phyloP scores from a whole-genome alignment of 1,140 invertebrate genomes.

The Drosophila sp. region DNA sequence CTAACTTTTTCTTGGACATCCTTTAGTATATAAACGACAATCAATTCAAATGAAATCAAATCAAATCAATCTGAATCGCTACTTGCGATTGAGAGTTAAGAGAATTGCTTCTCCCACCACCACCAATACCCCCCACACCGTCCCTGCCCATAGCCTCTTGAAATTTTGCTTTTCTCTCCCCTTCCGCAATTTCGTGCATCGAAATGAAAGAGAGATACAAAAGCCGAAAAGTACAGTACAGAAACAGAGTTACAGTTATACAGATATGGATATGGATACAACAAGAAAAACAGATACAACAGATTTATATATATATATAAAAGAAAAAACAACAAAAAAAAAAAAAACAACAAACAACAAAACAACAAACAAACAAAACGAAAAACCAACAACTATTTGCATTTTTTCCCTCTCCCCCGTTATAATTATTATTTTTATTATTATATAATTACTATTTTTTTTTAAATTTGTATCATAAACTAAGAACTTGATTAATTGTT shows the following conservation, averaged over 20 bases:
- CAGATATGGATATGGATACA: constrained; percentile 15
- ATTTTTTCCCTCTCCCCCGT: constrained; percentile 72
- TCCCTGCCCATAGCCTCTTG: not conserved
- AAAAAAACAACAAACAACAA: constrained; percentile 21
- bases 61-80: constrained; percentile 18
- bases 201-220: constrained; percentile 34
- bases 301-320: constrained; percentile 49
- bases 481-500: constrained; percentile 78
- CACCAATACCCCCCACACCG: not conserved
- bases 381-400: constrained; percentile 62
- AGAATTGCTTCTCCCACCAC: not conserved
- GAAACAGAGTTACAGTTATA: not conserved
- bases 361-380: constrained; percentile 32
- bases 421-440: constrained; percentile 80
- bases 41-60: constrained; percentile 33
- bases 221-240: constrained; percentile 16
- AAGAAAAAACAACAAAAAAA: constrained; percentile 36
- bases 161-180: not conserved
- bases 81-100: not conserved
- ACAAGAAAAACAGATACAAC: constrained; percentile 28
- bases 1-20: constrained; percentile 34
- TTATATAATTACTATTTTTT: constrained; percentile 80
- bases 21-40: constrained; percentile 48
- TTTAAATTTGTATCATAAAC: constrained; percentile 79
- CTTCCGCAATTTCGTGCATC: constrained; percentile 33